phyloP scores from a whole-genome alignment of 2,113 vertebrate species.

The Pelusios castaneus region DNA sequence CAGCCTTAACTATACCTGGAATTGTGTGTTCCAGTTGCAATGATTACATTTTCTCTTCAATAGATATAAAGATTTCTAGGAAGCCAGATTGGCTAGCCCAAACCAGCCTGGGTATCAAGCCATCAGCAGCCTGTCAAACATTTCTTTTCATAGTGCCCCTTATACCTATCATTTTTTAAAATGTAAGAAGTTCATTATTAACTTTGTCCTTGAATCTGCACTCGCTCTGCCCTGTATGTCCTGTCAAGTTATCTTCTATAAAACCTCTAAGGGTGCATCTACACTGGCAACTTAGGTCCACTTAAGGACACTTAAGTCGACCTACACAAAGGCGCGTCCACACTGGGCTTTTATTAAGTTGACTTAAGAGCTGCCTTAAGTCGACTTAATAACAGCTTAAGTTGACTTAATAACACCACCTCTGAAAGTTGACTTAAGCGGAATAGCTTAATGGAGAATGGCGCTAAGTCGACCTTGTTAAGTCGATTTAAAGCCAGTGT shows the following conservation, averaged over 20 bases:
- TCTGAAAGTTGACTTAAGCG: no score
- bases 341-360: no score
- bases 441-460: no score
- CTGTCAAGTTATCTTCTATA: not conserved
- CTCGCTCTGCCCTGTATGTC: fast-evolving
- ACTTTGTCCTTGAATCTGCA: not conserved
- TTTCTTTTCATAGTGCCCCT: not conserved
- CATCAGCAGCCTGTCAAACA: not conserved
- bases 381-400: no score
- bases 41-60: not conserved
- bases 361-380: no score
- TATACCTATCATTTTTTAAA: fast-evolving
- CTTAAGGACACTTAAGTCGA: no score
- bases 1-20: not conserved
- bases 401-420: no score
- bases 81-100: not conserved
- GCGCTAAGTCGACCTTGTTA: no score
- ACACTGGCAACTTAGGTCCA: no score
- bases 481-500: no score
- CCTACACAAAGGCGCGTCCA: no score
- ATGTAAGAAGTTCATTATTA: fast-evolving
- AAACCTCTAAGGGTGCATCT: no score
- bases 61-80: not conserved
- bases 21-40: not conserved
- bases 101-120: not conserved